Conservation (phyloP, 2,888 invertebrate genomes). For the Pinctada fucata region DNA sequence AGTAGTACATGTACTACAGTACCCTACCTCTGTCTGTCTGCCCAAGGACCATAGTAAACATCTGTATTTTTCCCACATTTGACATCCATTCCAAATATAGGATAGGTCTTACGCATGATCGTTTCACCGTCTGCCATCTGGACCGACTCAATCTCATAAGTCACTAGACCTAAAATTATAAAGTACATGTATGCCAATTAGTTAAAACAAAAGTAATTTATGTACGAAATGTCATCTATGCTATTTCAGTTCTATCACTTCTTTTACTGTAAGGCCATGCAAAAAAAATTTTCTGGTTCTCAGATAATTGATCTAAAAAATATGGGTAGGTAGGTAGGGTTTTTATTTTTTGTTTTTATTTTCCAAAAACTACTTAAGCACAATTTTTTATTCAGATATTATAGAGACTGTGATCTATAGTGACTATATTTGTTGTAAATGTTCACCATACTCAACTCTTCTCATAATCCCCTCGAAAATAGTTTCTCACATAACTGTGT, state of each 20-base stretch:
- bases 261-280: no score
- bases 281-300: no score
- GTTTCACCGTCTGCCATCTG: slow-evolving; percentile 94
- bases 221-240: not conserved
- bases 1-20: not conserved
- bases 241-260: not conserved
- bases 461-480: no score
- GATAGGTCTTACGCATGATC: slow-evolving; percentile 85
- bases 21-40: slow-evolving; percentile 89
- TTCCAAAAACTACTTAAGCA: no score
- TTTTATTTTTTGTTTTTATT: no score
- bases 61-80: slow-evolving; percentile 86
- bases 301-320: no score
- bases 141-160: slow-evolving; percentile 92
- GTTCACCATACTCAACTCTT: no score
- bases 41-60: slow-evolving; percentile 99
- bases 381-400: no score
- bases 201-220: not conserved
- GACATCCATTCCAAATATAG: slow-evolving; percentile 96
- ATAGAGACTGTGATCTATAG: no score
- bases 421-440: no score
- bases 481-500: no score
- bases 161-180: slow-evolving; percentile 83
- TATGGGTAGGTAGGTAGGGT: no score
- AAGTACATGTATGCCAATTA: not conserved